Percentiles rank a stretch among this genome's conserved stretches.
These are phyloP conservation scores for Diogma glabrata DNA, from an alignment of 2,888 invertebrate species.

Conservation along the genomic window DNA sequence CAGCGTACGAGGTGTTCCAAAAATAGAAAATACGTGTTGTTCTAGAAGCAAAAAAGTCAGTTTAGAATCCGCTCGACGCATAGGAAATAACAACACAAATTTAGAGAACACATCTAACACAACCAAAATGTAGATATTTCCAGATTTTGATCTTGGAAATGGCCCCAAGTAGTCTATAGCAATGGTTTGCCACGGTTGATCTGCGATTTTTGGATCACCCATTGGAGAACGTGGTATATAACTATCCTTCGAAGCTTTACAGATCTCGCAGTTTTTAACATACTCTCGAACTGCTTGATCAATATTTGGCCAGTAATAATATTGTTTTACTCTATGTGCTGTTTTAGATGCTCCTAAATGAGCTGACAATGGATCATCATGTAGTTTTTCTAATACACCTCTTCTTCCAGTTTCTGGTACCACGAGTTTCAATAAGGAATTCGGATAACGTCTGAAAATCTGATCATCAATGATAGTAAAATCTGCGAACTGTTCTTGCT, in stretches of 20 bases:
- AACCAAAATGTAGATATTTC: background rate
- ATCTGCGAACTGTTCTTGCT: background rate
- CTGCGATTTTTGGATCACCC: background rate
- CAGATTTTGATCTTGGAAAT: background rate
- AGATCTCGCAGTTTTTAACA: background rate
- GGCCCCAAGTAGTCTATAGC: conserved; percentile 7
- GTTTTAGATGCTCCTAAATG: background rate
- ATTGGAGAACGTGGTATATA: background rate
- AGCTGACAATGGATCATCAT: too few species aligned
- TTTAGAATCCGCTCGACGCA: background rate
- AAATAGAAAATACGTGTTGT: too few species aligned
- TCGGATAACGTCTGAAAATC: background rate
- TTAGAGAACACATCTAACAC: background rate
- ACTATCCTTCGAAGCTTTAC: background rate
- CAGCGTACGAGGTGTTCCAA: too few species aligned
- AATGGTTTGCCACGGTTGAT: background rate
- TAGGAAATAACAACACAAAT: background rate
- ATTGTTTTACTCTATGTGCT: background rate
- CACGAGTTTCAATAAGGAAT: background rate
- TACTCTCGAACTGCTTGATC: background rate
- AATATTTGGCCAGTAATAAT: conserved; percentile 7
- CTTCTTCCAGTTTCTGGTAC: background rate
- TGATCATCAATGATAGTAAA: background rate
- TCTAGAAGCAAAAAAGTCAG: too few species aligned
- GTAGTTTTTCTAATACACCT: background rate